These are phyloP conservation scores for Diacarnus erythraeanus DNA, from an alignment of 37 sponge, comb jelly and placozoan genomes.

Conservation along the genomic window DNA sequence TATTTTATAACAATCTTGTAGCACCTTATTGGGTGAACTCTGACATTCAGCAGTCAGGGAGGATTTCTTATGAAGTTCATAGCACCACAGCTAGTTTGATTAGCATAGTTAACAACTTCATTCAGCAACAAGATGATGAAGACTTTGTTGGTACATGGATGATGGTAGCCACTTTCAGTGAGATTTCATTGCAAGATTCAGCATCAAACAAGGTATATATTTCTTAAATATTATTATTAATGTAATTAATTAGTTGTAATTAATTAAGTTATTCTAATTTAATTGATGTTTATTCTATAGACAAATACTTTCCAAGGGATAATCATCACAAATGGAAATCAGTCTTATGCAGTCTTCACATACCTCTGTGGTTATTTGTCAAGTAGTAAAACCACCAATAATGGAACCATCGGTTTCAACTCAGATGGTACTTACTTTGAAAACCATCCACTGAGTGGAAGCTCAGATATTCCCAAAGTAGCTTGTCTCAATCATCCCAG, in stretches of 20 bases:
- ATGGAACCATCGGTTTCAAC: slow-evolving; percentile 31
- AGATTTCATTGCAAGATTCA: slow-evolving; percentile 2
- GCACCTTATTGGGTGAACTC: slow-evolving; percentile 27
- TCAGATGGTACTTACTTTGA: slow-evolving; percentile 12
- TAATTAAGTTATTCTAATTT: not conserved
- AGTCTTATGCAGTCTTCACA: slow-evolving; percentile 15
- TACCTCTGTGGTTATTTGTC: slow-evolving; percentile 11
- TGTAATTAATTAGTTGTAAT: no score
- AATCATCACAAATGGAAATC: slow-evolving; percentile 16
- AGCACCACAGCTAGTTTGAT: not conserved
- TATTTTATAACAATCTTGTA: slow-evolving; percentile 15
- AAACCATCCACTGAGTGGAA: slow-evolving; percentile 29
- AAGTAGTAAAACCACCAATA: not conserved
- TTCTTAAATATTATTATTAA: not conserved
- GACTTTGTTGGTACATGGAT: slow-evolving; percentile 33
- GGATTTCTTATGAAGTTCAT: slow-evolving; percentile 31
- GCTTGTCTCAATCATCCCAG: slow-evolving; percentile 11
- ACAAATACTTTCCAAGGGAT: slow-evolving; percentile 21
- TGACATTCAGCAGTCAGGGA: slow-evolving; percentile 12
- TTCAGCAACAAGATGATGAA: not conserved
- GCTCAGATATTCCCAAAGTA: not conserved
- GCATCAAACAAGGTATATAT: not conserved
- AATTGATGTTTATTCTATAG: not conserved
- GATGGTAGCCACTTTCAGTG: slow-evolving; percentile 11
- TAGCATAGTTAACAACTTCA: slow-evolving; percentile 8